Conservation (phyloP, 2,797 vertebrate genomes). For the Rhabdomys pumilio region DNA sequence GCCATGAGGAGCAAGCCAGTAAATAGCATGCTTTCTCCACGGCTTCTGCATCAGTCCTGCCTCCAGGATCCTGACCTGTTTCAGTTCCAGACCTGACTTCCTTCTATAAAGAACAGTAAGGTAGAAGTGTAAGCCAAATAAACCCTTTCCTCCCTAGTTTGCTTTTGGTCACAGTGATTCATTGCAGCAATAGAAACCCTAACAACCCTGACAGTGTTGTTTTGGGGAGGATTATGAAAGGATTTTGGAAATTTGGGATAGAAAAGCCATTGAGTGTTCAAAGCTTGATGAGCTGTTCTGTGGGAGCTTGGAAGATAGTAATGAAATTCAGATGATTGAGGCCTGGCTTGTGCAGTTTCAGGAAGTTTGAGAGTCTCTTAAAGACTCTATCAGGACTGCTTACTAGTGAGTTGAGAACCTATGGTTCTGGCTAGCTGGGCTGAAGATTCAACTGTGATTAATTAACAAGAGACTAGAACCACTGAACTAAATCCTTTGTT, state of each 20-base stretch:
- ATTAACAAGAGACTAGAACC: neutral
- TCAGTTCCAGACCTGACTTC: neutral
- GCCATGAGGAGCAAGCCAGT: neutral
- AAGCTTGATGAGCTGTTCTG: neutral
- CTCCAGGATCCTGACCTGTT: neutral
- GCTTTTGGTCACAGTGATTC: neutral
- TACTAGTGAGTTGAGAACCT: neutral
- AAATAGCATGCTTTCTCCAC: neutral
- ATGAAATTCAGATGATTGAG: neutral
- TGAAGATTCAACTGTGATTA: neutral
- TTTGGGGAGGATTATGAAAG: neutral
- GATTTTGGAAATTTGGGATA: neutral
- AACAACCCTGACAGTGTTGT: neutral
- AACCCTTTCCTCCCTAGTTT: neutral
- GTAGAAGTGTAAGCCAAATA: neutral
- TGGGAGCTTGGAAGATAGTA: neutral
- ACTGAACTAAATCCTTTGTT: neutral
- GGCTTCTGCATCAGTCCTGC: neutral
- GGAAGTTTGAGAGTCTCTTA: neutral
- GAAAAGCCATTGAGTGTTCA: neutral
- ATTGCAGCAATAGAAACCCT: neutral
- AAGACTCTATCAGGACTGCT: neutral
- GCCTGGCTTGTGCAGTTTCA: neutral
- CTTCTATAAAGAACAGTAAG: neutral
- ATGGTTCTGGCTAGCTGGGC: neutral